Percentiles rank a stretch among this genome's conserved stretches.
Evolutionary conservation across 2,113 vertebrate genomes (phyloP).

Genomic region (Leucosticte australis): DNA sequence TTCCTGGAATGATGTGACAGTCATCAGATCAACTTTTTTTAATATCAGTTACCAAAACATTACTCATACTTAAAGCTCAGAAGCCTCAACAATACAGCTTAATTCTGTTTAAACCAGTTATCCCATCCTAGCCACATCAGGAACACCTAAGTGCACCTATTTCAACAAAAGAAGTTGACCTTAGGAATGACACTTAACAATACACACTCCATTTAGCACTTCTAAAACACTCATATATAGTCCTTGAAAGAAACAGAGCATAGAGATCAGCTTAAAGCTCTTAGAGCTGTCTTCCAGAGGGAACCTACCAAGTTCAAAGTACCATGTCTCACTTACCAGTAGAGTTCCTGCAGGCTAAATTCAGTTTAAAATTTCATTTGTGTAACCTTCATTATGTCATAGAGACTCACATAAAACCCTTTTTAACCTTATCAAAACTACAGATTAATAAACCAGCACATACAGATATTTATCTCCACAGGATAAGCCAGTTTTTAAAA

Average conservation of each 20-base stretch:
- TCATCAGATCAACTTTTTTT: slow-evolving; percentile 42
- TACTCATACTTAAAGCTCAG: background rate
- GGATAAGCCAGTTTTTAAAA: background rate
- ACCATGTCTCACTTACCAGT: slow-evolving; percentile 42
- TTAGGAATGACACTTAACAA: background rate
- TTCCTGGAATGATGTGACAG: slow-evolving; percentile 78
- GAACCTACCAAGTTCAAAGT: background rate
- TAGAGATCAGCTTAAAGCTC: background rate
- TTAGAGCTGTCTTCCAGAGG: background rate
- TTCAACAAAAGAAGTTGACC: background rate
- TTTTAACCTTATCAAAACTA: background rate
- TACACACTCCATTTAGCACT: background rate
- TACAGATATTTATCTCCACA: background rate
- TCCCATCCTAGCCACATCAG: background rate
- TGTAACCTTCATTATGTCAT: background rate
- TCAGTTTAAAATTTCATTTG: background rate
- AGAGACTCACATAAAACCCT: background rate
- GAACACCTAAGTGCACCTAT: background rate
- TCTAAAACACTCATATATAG: background rate
- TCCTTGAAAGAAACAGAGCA: background rate
- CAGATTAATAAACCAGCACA: background rate
- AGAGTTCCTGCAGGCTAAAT: background rate
- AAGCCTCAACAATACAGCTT: slow-evolving; percentile 1
- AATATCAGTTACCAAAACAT: background rate
- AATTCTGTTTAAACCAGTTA: background rate